phyloP scores from a whole-genome alignment of 2,113 vertebrate genomes.

The Thunnus maccoyii region DNA sequence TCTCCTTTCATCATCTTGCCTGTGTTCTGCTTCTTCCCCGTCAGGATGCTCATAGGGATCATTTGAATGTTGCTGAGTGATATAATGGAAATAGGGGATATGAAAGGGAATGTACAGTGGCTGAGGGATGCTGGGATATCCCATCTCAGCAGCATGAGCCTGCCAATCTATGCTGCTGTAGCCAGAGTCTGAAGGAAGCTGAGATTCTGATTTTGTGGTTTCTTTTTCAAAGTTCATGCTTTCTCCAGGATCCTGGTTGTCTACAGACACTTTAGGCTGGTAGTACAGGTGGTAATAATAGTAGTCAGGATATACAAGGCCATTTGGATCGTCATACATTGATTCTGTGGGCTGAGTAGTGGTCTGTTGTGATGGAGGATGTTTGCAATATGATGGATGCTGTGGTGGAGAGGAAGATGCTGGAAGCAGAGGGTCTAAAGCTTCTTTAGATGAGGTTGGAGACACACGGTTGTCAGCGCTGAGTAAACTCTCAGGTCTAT shows the following conservation, averaged over 20 bases:
- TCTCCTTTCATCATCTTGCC: slow-evolving; percentile 20
- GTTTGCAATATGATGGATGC: not conserved
- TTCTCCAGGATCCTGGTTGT: not conserved
- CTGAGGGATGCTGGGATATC: slow-evolving; percentile 20
- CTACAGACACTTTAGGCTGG: not conserved
- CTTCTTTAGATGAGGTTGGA: slow-evolving; percentile 2
- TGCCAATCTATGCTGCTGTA: not conserved
- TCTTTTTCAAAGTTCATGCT: not conserved
- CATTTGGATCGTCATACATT: not conserved
- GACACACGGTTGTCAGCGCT: not conserved
- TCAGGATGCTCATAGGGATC: not conserved
- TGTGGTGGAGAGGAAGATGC: not conserved
- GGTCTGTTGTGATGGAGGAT: not conserved
- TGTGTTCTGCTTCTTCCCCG: not conserved
- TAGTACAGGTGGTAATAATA: slow-evolving; percentile 30
- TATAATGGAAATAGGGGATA: not conserved
- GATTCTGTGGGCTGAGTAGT: not conserved
- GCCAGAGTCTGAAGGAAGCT: not conserved
- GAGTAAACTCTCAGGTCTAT: slow-evolving; percentile 1
- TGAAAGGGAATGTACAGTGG: not conserved
- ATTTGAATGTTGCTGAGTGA: not conserved
- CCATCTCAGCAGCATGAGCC: not conserved
- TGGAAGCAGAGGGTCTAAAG: not conserved
- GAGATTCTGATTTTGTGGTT: not conserved
- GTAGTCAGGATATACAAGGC: slow-evolving; percentile 16